Conservation (phyloP, 2,113 vertebrate genomes). For the Isichthys henryi region DNA sequence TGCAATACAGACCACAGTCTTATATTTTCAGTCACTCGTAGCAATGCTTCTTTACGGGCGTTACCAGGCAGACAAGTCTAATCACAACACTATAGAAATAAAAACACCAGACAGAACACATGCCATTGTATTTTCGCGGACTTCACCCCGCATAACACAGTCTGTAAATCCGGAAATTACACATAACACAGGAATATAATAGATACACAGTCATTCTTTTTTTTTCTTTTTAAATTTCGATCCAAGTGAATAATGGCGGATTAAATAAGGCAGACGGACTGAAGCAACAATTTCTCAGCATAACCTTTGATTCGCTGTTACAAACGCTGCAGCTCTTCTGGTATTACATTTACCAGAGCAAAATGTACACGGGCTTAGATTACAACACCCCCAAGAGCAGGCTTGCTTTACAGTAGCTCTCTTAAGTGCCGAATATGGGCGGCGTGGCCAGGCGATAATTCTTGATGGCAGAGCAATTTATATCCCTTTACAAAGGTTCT, state of each 20-base stretch:
- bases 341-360: constrained; percentile 3
- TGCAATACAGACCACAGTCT: not conserved
- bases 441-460: constrained; percentile 5
- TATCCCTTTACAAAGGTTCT: not conserved
- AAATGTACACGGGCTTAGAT: constrained; percentile 5
- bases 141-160: not conserved
- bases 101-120: not conserved
- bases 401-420: constrained; percentile 2
- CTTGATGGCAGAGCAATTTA: constrained; percentile 6
- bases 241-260: not conserved
- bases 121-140: not conserved
- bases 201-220: not conserved
- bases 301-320: not conserved
- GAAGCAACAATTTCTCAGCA: not conserved
- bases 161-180: not conserved
- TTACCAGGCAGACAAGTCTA: not conserved
- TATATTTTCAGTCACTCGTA: not conserved
- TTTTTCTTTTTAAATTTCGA: not conserved
- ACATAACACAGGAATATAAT: not conserved
- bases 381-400: constrained; percentile 9
- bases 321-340: not conserved
- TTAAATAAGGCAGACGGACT: not conserved
- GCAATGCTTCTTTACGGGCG: not conserved
- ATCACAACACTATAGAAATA: not conserved
- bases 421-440: constrained; percentile 22